phyloP scores from a whole-genome alignment of 35 echinoderm and acorn worm genomes.

The Stichopus chloronotus region DNA sequence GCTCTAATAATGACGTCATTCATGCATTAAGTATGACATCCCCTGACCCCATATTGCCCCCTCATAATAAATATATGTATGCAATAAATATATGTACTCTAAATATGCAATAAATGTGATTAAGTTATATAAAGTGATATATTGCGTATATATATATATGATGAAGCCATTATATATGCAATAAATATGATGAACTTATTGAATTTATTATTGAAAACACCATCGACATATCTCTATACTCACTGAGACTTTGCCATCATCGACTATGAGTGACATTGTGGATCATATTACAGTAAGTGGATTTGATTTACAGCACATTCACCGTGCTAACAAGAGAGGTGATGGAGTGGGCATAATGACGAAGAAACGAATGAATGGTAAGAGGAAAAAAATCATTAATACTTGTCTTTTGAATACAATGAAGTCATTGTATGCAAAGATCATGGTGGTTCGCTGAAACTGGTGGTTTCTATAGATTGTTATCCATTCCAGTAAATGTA shows the following conservation, averaged over 20 bases:
- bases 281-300: not conserved
- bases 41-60: no score
- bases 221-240: not conserved
- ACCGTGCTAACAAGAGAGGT: not conserved
- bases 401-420: not conserved
- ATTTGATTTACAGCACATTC: not conserved
- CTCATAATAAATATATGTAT: no score
- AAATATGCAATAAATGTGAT: no score
- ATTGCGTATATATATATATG: no score
- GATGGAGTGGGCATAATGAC: constrained; percentile 5
- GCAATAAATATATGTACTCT: no score
- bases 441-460: not conserved
- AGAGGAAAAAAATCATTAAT: not conserved
- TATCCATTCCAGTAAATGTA: not conserved
- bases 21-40: no score
- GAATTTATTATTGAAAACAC: not conserved
- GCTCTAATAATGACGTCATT: not conserved
- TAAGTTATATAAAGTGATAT: no score
- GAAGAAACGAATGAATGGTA: not conserved
- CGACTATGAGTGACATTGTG: not conserved
- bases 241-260: not conserved
- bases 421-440: not conserved
- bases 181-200: constrained; percentile 14
- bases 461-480: constrained; percentile 5
- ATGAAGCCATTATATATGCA: no score